Conservation (phyloP, 2,888 invertebrate species). For the Eudemis profundana region DNA sequence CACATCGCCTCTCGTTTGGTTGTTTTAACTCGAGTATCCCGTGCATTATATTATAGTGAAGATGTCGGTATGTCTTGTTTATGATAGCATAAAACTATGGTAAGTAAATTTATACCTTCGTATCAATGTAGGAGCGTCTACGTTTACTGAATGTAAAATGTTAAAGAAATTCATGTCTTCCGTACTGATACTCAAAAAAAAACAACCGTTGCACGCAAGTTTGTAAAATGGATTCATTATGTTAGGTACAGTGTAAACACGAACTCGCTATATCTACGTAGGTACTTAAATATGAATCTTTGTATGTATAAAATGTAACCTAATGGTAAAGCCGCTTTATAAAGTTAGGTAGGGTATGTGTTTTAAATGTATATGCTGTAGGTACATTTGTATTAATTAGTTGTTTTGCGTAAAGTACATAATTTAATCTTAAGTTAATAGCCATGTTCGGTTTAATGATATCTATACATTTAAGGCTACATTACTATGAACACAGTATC, state of each 20-base stretch:
- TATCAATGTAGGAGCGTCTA: constrained; percentile 63
- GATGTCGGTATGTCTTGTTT: constrained; percentile 76
- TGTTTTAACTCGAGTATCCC: constrained; percentile 62
- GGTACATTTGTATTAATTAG: constrained; percentile 18
- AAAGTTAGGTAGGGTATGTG: background rate
- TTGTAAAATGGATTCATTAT: background rate
- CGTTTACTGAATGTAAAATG: constrained; percentile 46
- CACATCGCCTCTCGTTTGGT: constrained; percentile 61
- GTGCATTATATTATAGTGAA: constrained; percentile 73
- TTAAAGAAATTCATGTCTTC: constrained; percentile 1
- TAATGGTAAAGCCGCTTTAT: too few species aligned
- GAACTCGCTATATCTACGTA: background rate
- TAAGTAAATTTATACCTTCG: constrained; percentile 72
- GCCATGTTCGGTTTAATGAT: constrained; percentile 27
- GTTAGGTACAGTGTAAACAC: background rate
- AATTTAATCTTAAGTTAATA: constrained; percentile 27
- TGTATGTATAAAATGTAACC: too few species aligned
- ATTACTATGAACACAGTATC: constrained; percentile 38
- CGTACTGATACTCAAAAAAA: background rate
- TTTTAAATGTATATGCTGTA: background rate
- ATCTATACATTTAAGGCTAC: constrained; percentile 26
- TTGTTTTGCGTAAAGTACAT: constrained; percentile 17
- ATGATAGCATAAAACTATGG: constrained; percentile 78
- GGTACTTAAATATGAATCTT: too few species aligned
- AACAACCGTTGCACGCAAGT: background rate